A percentile compares a stretch with the other conserved stretches of the same genome.
phyloP scores from a whole-genome alignment of 2,797 vertebrate genomes.

The Rhinella marina region DNA sequence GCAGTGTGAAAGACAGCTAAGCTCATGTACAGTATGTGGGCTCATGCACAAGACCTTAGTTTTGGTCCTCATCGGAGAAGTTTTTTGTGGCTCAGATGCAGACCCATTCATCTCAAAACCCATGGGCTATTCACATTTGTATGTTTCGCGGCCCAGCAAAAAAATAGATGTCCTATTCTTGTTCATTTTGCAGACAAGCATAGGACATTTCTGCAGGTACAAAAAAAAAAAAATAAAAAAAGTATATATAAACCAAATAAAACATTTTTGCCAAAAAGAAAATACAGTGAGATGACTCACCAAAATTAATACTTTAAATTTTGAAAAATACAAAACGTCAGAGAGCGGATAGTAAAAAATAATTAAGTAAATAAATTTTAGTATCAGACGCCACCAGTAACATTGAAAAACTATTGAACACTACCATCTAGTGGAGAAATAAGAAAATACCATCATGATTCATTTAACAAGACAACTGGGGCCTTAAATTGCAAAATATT shows the following conservation, averaged over 20 bases:
- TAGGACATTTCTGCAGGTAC: too few species aligned
- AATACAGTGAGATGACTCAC: background rate
- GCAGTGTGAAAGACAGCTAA: too few species aligned
- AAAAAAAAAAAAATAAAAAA: too few species aligned
- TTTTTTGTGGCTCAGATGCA: too few species aligned
- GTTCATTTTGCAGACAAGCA: too few species aligned
- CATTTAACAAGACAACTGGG: background rate
- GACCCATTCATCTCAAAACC: too few species aligned
- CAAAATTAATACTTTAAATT: background rate
- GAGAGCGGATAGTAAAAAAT: background rate
- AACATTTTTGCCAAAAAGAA: background rate
- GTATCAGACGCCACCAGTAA: background rate
- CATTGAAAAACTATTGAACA: conserved; percentile 22
- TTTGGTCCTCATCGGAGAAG: too few species aligned
- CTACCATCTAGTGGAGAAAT: conserved; percentile 37
- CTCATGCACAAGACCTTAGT: too few species aligned
- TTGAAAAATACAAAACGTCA: background rate
- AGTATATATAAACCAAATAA: background rate
- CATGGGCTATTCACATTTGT: too few species aligned
- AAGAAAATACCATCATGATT: background rate
- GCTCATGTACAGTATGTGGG: too few species aligned
- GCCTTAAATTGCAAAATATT: background rate
- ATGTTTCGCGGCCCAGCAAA: too few species aligned
- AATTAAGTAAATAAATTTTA: background rate
- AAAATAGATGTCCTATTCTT: too few species aligned